Conservation (phyloP, 2,888 invertebrate species). For the Elmis aenea region DNA sequence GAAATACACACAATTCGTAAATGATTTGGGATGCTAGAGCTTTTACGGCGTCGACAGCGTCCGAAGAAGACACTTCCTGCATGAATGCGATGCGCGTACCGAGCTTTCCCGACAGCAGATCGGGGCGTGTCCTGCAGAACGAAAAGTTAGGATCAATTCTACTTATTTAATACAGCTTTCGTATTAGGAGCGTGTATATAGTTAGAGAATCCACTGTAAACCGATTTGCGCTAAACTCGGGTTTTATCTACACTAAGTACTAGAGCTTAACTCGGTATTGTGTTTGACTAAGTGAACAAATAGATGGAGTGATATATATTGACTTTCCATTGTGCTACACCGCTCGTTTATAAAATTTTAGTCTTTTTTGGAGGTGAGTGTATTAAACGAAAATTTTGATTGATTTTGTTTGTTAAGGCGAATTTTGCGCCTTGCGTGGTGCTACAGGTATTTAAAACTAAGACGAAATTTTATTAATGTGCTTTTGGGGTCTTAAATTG, state of each 20-base stretch:
- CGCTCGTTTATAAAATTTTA: constrained; percentile 29
- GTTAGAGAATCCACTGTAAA: constrained; percentile 50
- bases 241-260: constrained; percentile 51
- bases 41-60: constrained; percentile 11
- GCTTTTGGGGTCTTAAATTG: no score
- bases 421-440: no score
- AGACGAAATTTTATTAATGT: no score
- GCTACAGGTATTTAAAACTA: no score
- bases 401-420: constrained; percentile 12
- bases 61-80: constrained; percentile 15
- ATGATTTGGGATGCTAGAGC: constrained; percentile 3
- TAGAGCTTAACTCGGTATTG: constrained; percentile 48
- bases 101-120: constrained; percentile 28
- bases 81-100: constrained; percentile 26
- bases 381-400: constrained; percentile 17
- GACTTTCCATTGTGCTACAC: constrained; percentile 39
- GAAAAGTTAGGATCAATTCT: constrained; percentile 51
- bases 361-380: constrained; percentile 26
- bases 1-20: neutral
- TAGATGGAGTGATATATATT: constrained; percentile 49
- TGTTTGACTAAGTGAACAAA: constrained; percentile 51
- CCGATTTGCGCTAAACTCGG: constrained; percentile 50
- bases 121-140: constrained; percentile 45
- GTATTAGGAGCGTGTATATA: constrained; percentile 51
- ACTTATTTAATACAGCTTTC: constrained; percentile 51